Evolutionary conservation across 2,797 vertebrate genomes (phyloP).

Genomic region (Labroides dimidiatus): DNA sequence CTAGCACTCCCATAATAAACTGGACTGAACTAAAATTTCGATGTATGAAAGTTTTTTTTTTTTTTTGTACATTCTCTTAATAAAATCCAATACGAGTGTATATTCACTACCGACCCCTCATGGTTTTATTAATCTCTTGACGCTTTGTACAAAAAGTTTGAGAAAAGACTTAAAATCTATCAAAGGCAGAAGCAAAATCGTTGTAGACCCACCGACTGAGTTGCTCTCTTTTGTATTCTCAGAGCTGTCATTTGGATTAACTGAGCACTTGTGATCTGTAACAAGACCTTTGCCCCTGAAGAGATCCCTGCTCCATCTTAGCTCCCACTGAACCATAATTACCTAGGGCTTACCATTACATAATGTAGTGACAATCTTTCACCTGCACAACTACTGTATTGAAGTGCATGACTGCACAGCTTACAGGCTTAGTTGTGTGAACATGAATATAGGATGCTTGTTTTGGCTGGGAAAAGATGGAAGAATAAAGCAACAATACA

Average conservation of each 20-base stretch:
- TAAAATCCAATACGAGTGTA: too few relatives aligned
- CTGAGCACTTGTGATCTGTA: constrained; percentile 34
- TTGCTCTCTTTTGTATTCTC: constrained; percentile 20
- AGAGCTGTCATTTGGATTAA: constrained; percentile 7
- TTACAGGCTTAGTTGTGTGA: constrained; percentile 14
- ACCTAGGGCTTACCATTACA: constrained; percentile 60
- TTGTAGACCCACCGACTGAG: not conserved
- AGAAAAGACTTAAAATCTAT: not conserved
- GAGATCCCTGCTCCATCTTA: constrained; percentile 41
- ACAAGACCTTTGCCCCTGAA: constrained; percentile 32
- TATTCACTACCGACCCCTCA: too few relatives aligned
- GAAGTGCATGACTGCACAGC: constrained; percentile 6
- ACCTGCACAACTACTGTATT: constrained; percentile 26
- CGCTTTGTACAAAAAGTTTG: too few relatives aligned
- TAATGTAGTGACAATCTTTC: constrained; percentile 50
- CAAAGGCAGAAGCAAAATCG: not conserved
- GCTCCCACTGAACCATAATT: constrained; percentile 52
- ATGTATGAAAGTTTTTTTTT: too few relatives aligned
- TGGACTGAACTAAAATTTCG: too few relatives aligned
- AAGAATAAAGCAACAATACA: constrained; percentile 2
- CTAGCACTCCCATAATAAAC: too few relatives aligned
- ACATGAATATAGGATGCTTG: constrained; percentile 17
- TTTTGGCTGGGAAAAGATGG: not conserved
- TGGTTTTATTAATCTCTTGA: too few relatives aligned
- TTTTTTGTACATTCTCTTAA: too few relatives aligned